phyloP scores from a whole-genome alignment of 2,888 invertebrate genomes.

The Standfussiana lucernea region DNA sequence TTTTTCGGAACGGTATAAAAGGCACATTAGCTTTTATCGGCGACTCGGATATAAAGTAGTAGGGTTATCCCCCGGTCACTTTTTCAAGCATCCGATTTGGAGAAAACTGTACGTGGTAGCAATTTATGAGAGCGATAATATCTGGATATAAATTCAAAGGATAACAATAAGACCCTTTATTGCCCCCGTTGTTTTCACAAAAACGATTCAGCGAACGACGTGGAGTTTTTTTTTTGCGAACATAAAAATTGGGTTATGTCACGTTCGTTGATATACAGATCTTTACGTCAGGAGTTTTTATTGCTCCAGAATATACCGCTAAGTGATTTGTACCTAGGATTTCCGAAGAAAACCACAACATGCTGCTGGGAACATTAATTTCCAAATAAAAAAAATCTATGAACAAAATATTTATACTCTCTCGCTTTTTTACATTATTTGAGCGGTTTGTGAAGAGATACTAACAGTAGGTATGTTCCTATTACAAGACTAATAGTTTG shows the following conservation, averaged over 20 bases:
- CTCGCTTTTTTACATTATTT: neutral
- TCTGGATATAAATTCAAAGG: constrained; percentile 90
- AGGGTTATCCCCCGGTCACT: constrained; percentile 81
- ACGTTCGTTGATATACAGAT: constrained; percentile 84
- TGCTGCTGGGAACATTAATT: neutral
- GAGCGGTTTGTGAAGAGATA: neutral
- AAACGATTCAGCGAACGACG: constrained; percentile 85
- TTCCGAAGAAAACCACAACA: constrained; percentile 2
- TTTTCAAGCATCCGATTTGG: constrained; percentile 83
- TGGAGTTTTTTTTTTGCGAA: constrained; percentile 82
- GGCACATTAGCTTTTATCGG: constrained; percentile 75
- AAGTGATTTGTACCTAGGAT: constrained; percentile 65
- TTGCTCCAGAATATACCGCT: constrained; percentile 71
- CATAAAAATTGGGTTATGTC: constrained; percentile 86
- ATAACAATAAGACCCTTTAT: constrained; percentile 90
- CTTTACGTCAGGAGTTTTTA: constrained; percentile 80
- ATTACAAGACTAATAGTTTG: neutral
- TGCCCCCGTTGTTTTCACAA: constrained; percentile 88
- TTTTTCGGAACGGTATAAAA: constrained; percentile 62
- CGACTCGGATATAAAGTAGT: constrained; percentile 73
- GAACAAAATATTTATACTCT: neutral
- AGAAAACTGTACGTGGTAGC: constrained; percentile 84
- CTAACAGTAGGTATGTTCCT: neutral
- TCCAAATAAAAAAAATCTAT: neutral
- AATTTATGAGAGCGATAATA: constrained; percentile 89